Evolutionary conservation across 2,113 vertebrate species (phyloP), one percentile per base, ranked within the genome.

Genomic region (Trochalopteron elliotii): DNA sequence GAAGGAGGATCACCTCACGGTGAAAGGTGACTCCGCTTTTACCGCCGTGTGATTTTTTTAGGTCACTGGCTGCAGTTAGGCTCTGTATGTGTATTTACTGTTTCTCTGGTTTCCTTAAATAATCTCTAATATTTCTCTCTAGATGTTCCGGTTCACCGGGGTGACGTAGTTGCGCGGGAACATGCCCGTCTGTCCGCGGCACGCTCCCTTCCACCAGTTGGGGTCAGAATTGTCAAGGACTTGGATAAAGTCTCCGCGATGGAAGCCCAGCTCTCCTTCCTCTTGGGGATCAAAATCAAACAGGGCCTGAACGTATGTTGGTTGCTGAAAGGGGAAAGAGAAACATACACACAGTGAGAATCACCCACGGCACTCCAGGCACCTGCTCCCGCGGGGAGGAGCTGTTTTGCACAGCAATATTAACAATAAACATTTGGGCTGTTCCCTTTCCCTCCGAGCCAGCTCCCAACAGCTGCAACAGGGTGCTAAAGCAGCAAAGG

Each of bases 131-230:
- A 95, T 96, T 97, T 96, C 65, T 96, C 94, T 98, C 98, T 99
- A 99, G 98, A 99, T 99, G 98, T 99, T 99, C 98, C 98, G 98
- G 97, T 98, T 99, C 97, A 99, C 99, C 1, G 99, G 99, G 89
- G 99, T 99, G 98, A 99, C 99, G 19, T 99, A 99, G 97, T 99
- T 99, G 98, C 99, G 99, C 40, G 99, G 99, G 97, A 99, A 99
- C 99, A 99, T 99, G 98, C 99, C 99, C 77, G 99, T 99, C 94
- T 99, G 99, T 96, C 99, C 98, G 7, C 99, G 99, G 98, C 99
- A 99, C 55, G 98, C 99, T 91, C 99, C 99, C 95, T 99, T 99
- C 99, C 99, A 99, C 99, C 99, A 99, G 98, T 99, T 99, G 98
- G 99, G 99, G 97, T 99, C 99, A 53, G 99, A 99, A 98, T 99